Evolutionary conservation across 2,888 invertebrate species (phyloP).

Genomic region (Temnothorax ravouxi): DNA sequence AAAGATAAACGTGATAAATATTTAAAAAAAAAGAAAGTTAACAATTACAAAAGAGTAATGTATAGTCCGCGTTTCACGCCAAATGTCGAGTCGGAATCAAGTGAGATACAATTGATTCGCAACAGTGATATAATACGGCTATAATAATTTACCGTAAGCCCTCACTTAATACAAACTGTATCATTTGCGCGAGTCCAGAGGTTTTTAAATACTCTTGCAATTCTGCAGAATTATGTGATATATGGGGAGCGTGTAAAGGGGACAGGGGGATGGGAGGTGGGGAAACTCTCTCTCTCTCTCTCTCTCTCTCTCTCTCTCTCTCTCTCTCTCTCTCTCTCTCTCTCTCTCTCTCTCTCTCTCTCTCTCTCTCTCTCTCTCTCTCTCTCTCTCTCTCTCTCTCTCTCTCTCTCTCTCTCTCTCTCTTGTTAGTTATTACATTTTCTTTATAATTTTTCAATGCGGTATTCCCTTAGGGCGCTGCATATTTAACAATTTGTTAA

Average conservation of each 20-base stretch:
- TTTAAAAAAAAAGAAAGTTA: slow-evolving; percentile 79
- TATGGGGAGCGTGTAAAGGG: slow-evolving; percentile 78
- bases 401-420: slow-evolving; percentile 52
- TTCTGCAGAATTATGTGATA: slow-evolving; percentile 67
- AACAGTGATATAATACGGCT: slow-evolving; percentile 35
- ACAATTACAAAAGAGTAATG: slow-evolving; percentile 76
- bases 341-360: slow-evolving; percentile 63
- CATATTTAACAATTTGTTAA: slow-evolving; percentile 84
- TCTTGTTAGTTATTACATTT: slow-evolving; percentile 79
- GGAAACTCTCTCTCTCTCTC: slow-evolving; percentile 70
- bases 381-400: slow-evolving; percentile 64
- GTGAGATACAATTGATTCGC: slow-evolving; percentile 51
- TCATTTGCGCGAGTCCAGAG: slow-evolving; percentile 68
- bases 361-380: slow-evolving; percentile 65
- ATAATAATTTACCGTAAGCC: slow-evolving; percentile 45
- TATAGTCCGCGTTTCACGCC: slow-evolving; percentile 70
- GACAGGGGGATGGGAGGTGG: slow-evolving; percentile 56
- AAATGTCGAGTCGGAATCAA: slow-evolving; percentile 66
- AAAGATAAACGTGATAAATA: slow-evolving; percentile 77
- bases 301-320: slow-evolving; percentile 65
- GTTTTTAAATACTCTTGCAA: slow-evolving; percentile 68
- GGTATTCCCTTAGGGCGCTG: slow-evolving; percentile 78
- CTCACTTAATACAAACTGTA: slow-evolving; percentile 68
- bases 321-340: slow-evolving; percentile 62
- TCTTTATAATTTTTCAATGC: slow-evolving; percentile 77